phyloP scores from a whole-genome alignment of 2,113 vertebrate species.

The Bambusicola thoracicus region DNA sequence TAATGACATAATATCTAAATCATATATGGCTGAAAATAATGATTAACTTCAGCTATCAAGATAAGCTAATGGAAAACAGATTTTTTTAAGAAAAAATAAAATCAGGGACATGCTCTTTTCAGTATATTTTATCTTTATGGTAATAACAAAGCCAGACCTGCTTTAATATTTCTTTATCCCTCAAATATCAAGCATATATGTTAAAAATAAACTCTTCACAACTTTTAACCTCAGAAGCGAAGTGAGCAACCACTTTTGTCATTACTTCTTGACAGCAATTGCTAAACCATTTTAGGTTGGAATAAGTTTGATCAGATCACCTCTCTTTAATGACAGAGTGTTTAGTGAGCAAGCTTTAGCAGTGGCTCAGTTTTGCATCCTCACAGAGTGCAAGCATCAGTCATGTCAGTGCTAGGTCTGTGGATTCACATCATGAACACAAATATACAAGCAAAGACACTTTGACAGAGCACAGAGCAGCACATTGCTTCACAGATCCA shows the following conservation, averaged over 20 bases:
- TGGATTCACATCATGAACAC: neutral
- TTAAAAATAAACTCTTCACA: conserved; percentile 66
- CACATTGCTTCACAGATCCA: neutral
- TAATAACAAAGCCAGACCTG: conserved; percentile 79
- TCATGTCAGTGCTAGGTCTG: accelerated
- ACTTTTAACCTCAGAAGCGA: conserved; percentile 37
- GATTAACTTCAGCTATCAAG: conserved; percentile 85
- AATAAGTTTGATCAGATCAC: neutral
- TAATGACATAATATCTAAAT: conserved; percentile 93
- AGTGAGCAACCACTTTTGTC: neutral
- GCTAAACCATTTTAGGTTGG: neutral
- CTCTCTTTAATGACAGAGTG: neutral
- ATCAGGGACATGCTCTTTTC: conserved; percentile 66
- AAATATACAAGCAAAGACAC: no score
- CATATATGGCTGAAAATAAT: conserved; percentile 86
- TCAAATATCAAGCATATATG: conserved; percentile 48
- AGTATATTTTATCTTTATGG: conserved; percentile 73
- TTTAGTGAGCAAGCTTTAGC: neutral
- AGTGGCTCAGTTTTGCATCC: neutral
- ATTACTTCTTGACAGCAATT: neutral
- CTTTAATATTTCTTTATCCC: conserved; percentile 67
- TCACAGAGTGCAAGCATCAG: neutral
- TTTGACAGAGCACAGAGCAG: neutral
- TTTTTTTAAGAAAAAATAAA: conserved; percentile 55
- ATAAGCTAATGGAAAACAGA: conserved; percentile 86